phyloP scores from a whole-genome alignment of 2,797 vertebrate genomes.

The Rhynchotus rufescens region DNA sequence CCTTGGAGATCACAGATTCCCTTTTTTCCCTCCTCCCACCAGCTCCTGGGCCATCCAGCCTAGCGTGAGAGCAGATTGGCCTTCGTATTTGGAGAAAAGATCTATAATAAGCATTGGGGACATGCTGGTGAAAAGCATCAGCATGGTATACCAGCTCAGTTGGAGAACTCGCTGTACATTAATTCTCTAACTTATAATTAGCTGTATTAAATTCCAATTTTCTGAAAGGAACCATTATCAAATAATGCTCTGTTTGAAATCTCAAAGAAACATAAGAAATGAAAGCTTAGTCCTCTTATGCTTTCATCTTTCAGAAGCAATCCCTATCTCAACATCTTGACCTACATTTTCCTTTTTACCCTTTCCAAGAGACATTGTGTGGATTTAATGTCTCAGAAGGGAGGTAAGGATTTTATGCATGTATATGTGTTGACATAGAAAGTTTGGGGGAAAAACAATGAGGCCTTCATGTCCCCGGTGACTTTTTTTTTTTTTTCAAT shows the following conservation, averaged over 20 bases:
- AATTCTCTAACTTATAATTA: constrained; percentile 71
- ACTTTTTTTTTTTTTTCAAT: background rate
- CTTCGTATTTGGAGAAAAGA: constrained; percentile 46
- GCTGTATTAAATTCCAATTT: constrained; percentile 70
- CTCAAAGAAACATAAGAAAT: constrained; percentile 70
- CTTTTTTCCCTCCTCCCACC: background rate
- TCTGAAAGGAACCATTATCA: constrained; percentile 68
- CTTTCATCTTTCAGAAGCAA: constrained; percentile 74
- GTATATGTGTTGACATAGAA: constrained; percentile 58
- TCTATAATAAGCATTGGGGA: constrained; percentile 48
- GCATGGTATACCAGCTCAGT: constrained; percentile 34
- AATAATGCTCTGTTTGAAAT: constrained; percentile 69
- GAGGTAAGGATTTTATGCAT: background rate
- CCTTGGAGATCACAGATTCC: background rate
- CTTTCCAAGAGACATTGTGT: constrained; percentile 65
- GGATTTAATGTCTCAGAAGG: constrained; percentile 68
- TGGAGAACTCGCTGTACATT: constrained; percentile 51
- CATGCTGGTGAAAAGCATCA: constrained; percentile 51
- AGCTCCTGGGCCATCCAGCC: constrained; percentile 8
- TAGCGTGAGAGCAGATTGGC: constrained; percentile 27
- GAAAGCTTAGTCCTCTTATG: constrained; percentile 61
- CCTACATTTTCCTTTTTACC: constrained; percentile 74
- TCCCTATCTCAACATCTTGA: constrained; percentile 72
- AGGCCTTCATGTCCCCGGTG: background rate
- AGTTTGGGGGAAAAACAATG: constrained; percentile 40